Conservation (phyloP, 53 echinoderm and acorn worm species). For the Crossaster papposus region DNA sequence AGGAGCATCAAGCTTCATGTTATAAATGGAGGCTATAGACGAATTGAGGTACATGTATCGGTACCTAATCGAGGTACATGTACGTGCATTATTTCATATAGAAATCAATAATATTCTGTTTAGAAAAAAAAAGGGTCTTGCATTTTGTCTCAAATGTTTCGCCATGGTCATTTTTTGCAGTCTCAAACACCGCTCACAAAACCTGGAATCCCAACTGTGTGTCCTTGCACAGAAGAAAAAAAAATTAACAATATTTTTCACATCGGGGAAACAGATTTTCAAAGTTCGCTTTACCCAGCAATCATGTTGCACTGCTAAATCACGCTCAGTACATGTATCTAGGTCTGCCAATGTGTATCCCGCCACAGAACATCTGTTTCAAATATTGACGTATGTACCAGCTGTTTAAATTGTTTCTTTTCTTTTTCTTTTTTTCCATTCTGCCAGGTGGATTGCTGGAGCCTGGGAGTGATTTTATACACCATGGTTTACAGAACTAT, state of each 20-base stretch:
- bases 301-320: neutral
- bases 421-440: neutral
- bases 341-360: too few relatives aligned
- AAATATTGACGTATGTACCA: neutral
- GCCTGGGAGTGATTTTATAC: conserved; percentile 94
- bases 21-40: too few relatives aligned
- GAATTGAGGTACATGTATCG: too few relatives aligned
- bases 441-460: conserved; percentile 94
- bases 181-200: neutral
- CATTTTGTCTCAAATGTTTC: too few relatives aligned
- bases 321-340: neutral
- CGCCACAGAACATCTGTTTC: neutral
- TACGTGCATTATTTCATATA: too few relatives aligned
- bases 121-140: too few relatives aligned
- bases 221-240: neutral
- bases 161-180: neutral
- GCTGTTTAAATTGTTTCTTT: neutral
- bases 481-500: conserved; percentile 95
- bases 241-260: neutral
- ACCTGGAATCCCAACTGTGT: neutral
- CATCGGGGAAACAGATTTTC: neutral
- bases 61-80: too few relatives aligned
- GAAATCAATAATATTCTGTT: too few relatives aligned
- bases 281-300: neutral
- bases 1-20: too few relatives aligned